Evolutionary conservation across 2,888 invertebrate genomes (phyloP).

Genomic region (Sclerodermus sp.): DNA sequence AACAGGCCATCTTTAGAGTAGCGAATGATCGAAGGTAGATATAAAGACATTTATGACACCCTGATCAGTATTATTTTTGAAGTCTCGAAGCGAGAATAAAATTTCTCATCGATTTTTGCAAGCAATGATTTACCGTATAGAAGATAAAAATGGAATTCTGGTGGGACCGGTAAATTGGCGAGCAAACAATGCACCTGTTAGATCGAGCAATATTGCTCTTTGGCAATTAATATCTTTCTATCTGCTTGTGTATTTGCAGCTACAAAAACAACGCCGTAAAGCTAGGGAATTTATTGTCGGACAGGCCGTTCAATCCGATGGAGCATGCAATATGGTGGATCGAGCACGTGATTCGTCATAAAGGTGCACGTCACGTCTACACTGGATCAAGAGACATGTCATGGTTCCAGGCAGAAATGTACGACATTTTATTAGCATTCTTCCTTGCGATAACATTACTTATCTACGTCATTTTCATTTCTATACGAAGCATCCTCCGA

Average conservation of each 20-base stretch:
- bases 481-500: neutral
- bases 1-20: constrained; percentile 21
- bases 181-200: no score
- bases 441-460: neutral
- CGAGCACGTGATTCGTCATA: constrained; percentile 35
- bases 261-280: constrained; percentile 30
- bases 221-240: neutral
- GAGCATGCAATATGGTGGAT: constrained; percentile 32
- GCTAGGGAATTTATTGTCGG: constrained; percentile 18
- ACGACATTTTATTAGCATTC: constrained; percentile 18
- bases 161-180: no score
- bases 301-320: constrained; percentile 22
- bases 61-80: constrained; percentile 1
- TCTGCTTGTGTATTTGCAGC: constrained; percentile 11
- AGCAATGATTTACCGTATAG: neutral
- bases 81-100: no score
- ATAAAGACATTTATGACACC: no score
- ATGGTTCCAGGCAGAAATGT: constrained; percentile 18
- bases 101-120: no score
- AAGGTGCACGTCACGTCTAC: constrained; percentile 25
- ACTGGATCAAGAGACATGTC: constrained; percentile 18
- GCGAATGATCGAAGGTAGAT: constrained; percentile 24
- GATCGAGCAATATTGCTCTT: neutral
- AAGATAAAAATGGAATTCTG: no score
- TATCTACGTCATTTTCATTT: neutral